Evolutionary conservation across 2,797 vertebrate species (phyloP).

Genomic region (Peromyscus attwateri): DNA sequence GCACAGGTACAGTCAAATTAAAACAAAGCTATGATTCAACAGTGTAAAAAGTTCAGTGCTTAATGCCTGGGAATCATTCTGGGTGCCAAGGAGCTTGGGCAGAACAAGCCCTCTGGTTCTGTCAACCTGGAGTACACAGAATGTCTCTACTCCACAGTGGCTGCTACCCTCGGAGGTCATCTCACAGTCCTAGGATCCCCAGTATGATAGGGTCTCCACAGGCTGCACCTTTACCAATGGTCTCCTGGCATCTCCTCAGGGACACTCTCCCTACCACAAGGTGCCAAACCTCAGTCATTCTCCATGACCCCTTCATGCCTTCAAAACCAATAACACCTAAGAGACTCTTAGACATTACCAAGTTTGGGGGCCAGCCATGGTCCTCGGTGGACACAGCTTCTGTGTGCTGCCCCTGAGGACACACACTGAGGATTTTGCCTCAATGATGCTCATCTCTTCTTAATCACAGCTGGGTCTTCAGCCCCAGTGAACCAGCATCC

Average conservation of each 20-base stretch:
- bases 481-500: too few relatives aligned
- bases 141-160: not conserved
- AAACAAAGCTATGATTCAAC: not conserved
- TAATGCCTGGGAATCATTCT: not conserved
- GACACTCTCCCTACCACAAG: not conserved
- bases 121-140: not conserved
- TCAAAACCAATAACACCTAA: not conserved
- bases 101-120: not conserved
- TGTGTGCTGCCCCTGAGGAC: not conserved
- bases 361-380: not conserved
- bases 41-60: not conserved
- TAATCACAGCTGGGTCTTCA: not conserved
- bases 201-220: not conserved
- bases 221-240: not conserved
- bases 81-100: not conserved
- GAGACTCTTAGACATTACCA: not conserved
- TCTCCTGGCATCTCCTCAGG: not conserved
- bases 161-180: not conserved
- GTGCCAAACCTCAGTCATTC: not conserved
- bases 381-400: not conserved
- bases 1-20: not conserved
- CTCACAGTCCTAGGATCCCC: too few relatives aligned
- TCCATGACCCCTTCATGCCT: not conserved
- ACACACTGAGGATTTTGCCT: too few relatives aligned
- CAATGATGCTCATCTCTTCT: not conserved